These are phyloP conservation scores for Oceanites oceanicus DNA, from an alignment of 2,113 vertebrate species.

Conservation along the genomic window DNA sequence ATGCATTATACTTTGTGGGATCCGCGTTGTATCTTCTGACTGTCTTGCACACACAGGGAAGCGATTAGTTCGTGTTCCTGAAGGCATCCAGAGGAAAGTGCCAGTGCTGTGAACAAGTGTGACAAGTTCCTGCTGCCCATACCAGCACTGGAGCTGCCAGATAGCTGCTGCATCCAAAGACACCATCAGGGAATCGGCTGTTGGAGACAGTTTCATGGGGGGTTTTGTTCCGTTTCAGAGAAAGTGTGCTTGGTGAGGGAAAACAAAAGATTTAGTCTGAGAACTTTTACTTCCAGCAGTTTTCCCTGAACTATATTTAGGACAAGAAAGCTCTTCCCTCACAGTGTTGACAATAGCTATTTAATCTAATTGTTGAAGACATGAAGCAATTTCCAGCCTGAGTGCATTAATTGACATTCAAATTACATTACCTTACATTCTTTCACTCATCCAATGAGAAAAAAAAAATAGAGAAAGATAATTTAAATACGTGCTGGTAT, in stretches of 20 bases:
- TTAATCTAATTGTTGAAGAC: background rate
- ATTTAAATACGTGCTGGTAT: background rate
- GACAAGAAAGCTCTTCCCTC: background rate
- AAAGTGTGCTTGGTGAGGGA: background rate
- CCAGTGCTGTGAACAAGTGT: background rate
- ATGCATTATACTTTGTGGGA: background rate
- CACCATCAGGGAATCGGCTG: fast-evolving
- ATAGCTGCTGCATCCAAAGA: background rate
- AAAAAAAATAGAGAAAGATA: background rate
- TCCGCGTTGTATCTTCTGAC: background rate
- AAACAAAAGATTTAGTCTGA: background rate
- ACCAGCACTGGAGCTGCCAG: background rate
- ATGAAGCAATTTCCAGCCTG: background rate
- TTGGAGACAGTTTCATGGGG: background rate
- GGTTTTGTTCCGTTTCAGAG: background rate
- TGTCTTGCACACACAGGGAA: fast-evolving
- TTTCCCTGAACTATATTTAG: background rate
- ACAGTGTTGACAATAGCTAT: background rate
- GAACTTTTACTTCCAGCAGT: background rate
- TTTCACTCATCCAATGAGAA: background rate
- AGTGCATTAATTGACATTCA: background rate
- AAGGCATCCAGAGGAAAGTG: background rate
- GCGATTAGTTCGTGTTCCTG: background rate
- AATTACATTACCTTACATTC: background rate
- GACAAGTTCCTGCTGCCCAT: background rate